Conservation (phyloP, 37 sponge, comb jelly and placozoan genomes). For the Geodia barretti region DNA sequence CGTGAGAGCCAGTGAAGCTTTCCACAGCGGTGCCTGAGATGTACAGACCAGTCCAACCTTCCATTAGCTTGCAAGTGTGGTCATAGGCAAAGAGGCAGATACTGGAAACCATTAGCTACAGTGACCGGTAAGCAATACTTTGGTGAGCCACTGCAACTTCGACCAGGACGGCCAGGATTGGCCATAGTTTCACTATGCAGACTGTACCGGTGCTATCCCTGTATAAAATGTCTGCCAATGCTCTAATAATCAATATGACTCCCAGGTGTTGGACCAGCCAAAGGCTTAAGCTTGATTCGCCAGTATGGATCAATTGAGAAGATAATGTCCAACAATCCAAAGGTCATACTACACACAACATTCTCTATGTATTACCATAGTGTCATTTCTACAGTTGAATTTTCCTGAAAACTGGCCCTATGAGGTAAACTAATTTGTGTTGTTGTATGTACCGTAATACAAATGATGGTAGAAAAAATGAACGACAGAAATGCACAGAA, state of each 20-base stretch:
- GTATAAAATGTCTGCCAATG: background rate
- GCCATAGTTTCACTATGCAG: too few relatives aligned
- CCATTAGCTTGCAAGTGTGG: too few relatives aligned
- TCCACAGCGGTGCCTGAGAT: too few relatives aligned
- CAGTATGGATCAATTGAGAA: slow-evolving; percentile 89
- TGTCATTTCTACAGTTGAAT: slow-evolving; percentile 35
- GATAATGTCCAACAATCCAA: slow-evolving; percentile 58
- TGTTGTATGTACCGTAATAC: background rate
- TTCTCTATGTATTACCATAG: background rate
- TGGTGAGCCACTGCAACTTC: too few relatives aligned
- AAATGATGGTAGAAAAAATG: background rate
- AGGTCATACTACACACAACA: background rate
- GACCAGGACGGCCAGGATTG: too few relatives aligned
- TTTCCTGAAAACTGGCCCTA: slow-evolving; percentile 88
- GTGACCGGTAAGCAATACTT: too few relatives aligned
- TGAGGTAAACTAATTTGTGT: slow-evolving; percentile 40
- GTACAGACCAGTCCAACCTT: too few relatives aligned
- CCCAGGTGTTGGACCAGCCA: slow-evolving; percentile 96
- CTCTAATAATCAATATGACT: background rate
- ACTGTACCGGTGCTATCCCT: too few relatives aligned
- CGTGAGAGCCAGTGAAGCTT: too few relatives aligned
- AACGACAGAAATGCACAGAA: background rate
- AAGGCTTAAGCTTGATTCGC: slow-evolving; percentile 78
- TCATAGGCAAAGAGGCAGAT: too few relatives aligned
- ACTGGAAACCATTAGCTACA: too few relatives aligned